Conservation (phyloP, 2,113 vertebrate species). For the Meriones unguiculatus region DNA sequence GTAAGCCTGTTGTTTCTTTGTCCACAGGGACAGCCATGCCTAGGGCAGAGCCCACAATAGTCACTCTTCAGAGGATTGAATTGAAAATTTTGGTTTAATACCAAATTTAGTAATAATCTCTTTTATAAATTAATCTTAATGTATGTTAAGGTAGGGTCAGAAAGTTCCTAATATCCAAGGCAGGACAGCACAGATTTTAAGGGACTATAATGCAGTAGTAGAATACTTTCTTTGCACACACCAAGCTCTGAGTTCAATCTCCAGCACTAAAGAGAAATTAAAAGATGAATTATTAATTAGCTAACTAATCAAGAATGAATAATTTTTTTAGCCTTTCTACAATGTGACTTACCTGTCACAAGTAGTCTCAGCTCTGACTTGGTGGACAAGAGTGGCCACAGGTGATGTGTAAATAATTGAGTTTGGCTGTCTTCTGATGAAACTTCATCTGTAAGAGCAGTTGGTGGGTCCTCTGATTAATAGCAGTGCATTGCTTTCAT, state of each 20-base stretch:
- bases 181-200: neutral
- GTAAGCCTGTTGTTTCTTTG: neutral
- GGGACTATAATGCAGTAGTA: neutral
- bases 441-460: conserved; percentile 63
- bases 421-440: neutral
- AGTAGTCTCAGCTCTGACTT: neutral
- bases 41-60: neutral
- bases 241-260: neutral
- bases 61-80: neutral
- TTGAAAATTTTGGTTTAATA: neutral
- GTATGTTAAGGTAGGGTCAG: neutral
- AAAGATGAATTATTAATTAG: neutral
- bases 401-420: neutral
- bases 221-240: neutral
- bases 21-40: neutral
- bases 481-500: neutral
- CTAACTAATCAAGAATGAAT: neutral
- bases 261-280: neutral
- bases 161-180: neutral
- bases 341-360: neutral
- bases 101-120: neutral
- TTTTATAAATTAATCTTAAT: neutral
- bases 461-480: neutral
- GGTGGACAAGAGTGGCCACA: neutral
- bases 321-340: neutral